Evolutionary conservation across 2,113 vertebrate genomes (phyloP), one percentile per base, ranked within the genome.

Genomic region (Tylochromis polylepis): DNA sequence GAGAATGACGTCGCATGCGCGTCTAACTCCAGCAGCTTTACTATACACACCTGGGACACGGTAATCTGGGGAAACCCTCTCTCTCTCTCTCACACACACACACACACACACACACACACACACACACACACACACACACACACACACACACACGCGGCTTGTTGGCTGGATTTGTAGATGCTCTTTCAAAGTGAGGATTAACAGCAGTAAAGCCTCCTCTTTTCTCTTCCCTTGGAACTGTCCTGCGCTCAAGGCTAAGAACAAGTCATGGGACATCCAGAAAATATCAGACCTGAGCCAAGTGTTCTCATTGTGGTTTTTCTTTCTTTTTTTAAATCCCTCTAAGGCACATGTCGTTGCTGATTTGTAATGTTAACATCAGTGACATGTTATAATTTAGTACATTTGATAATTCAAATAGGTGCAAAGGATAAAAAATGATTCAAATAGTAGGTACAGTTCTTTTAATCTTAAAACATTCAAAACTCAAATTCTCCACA

Each of bases 151-250:
- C 29, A 55, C 22, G 16, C 8, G 8, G 8, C 77, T 86, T 3
- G 15, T 72, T 85, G 83, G 56, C 31, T 57, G 80, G 87, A 89
- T 57, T 41, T 53, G 80, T 84, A 88, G 65, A 89, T 88, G 89
- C 59, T 79, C 87, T 90, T 83, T 91, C 88, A 93, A 87, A 91
- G 82, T 58, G 82, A 87, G 88, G 93, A 95, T 96, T 94, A 93
- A 56, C 55, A 79, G 84, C 62, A 67, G 78, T 53, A 82, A 91
- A 81, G 38, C 82, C 88, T 83, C 57, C 29, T 58, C 67, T 81
- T 59, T 11, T 82, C 65, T 51, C 84, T 85, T 70, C 43, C 43
- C 72, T 59, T 57, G 84, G 55, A 80, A 81, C 82, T 27, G 57
- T 84, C 57, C 46, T 79, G 89, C 90, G 88, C 86, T 87, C 70